phyloP scores from a whole-genome alignment of 2,797 vertebrate species.

The Arctocebus calabarensis region DNA sequence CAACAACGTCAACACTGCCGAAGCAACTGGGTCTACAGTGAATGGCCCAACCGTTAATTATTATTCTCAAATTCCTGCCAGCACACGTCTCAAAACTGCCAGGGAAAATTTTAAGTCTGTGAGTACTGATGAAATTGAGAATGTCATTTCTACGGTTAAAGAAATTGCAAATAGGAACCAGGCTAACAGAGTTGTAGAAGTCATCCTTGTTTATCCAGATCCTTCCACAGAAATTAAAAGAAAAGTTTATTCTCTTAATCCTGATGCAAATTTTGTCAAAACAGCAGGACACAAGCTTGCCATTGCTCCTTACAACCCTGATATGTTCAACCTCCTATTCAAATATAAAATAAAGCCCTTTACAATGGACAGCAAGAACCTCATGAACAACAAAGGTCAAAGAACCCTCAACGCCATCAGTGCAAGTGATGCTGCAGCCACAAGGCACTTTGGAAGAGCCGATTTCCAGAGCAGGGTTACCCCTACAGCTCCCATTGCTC shows the following conservation, averaged over 20 bases:
- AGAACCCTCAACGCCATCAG: neutral
- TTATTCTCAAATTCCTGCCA: neutral
- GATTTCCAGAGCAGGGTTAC: neutral
- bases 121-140: slow-evolving; percentile 1
- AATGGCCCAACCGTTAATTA: neutral
- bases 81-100: neutral
- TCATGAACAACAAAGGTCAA: neutral
- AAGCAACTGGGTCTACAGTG: neutral
- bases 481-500: neutral
- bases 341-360: slow-evolving; percentile 32
- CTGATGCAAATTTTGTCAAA: neutral
- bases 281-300: neutral
- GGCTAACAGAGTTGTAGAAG: neutral
- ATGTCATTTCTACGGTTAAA: neutral
- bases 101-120: slow-evolving; percentile 20
- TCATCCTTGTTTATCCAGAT: slow-evolving; percentile 1
- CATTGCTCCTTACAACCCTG: neutral
- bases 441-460: neutral
- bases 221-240: slow-evolving; percentile 14
- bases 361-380: neutral
- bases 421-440: neutral
- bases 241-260: neutral
- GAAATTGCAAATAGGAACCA: neutral
- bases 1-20: neutral
- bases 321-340: neutral